Evolutionary conservation across 1,140 invertebrate species (phyloP).

Genomic region (Philopotamus ludificatus): DNA sequence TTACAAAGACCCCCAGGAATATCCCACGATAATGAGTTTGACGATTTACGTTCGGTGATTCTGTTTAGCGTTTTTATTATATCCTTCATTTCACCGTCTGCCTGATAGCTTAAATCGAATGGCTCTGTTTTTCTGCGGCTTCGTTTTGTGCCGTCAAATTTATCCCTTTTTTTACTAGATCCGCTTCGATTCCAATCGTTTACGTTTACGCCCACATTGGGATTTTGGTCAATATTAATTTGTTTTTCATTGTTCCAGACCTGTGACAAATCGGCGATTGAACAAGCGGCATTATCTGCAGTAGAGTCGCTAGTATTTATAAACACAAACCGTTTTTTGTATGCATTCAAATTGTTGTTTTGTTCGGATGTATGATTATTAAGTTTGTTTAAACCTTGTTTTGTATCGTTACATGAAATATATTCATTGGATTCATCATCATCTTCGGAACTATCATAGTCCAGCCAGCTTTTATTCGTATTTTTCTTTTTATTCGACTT

Average conservation of each 20-base stretch:
- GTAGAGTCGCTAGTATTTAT: constrained; percentile 27
- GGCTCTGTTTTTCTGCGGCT: constrained; percentile 38
- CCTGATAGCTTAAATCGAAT: constrained; percentile 36
- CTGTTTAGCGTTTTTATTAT: constrained; percentile 24
- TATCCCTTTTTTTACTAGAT: constrained; percentile 41
- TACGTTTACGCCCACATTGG: constrained; percentile 49
- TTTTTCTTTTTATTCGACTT: constrained; percentile 3
- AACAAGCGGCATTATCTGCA: constrained; percentile 11
- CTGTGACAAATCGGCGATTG: constrained; percentile 14
- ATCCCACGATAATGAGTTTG: constrained; percentile 9
- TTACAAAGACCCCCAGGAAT: constrained; percentile 17
- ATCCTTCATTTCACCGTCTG: constrained; percentile 29
- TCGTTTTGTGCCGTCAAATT: constrained; percentile 35
- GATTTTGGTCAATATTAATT: constrained; percentile 42
- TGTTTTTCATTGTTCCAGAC: constrained; percentile 46
- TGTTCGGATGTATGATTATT: background rate
- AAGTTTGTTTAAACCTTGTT: background rate
- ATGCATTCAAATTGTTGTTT: background rate
- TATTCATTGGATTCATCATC: background rate
- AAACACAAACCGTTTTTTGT: constrained; percentile 40
- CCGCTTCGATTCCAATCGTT: constrained; percentile 45
- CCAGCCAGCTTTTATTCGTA: constrained; percentile 8
- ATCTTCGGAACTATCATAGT: background rate
- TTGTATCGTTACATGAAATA: background rate
- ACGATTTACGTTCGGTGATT: background rate